phyloP scores from a whole-genome alignment of 2,113 vertebrate genomes.

The Oxyruncus cristatus region DNA sequence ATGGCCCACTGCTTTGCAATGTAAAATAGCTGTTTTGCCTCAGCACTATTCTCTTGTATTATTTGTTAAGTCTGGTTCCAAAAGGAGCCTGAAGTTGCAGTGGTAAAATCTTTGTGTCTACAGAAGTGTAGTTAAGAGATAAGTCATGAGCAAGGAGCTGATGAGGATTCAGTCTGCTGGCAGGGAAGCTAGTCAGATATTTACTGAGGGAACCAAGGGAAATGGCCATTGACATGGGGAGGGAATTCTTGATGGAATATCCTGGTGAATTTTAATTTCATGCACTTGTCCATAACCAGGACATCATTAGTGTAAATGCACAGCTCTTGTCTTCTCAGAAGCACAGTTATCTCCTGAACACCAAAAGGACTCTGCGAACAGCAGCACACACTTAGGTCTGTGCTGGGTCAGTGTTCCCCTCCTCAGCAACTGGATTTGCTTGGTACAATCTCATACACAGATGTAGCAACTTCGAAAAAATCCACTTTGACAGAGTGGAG shows the following conservation, averaged over 20 bases:
- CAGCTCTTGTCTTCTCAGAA: neutral
- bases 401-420: neutral
- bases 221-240: neutral
- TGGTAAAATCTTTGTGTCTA: neutral
- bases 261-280: neutral
- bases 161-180: neutral
- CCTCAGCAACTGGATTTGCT: neutral
- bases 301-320: neutral
- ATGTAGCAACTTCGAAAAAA: neutral
- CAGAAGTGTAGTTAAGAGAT: neutral
- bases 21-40: neutral
- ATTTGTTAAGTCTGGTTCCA: neutral
- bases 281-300: neutral
- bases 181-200: neutral
- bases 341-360: rapidly evolving
- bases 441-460: neutral
- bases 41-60: neutral
- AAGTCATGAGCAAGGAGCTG: neutral
- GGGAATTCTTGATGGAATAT: neutral
- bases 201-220: neutral
- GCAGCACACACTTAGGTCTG: neutral
- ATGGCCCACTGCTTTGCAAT: neutral
- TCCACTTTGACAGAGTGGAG: neutral
- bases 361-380: neutral
- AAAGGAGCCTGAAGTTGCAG: neutral